Base-by-base conservation (phyloP, 2,888 invertebrate genomes). In the Ectropis crepuscularia region DNA sequence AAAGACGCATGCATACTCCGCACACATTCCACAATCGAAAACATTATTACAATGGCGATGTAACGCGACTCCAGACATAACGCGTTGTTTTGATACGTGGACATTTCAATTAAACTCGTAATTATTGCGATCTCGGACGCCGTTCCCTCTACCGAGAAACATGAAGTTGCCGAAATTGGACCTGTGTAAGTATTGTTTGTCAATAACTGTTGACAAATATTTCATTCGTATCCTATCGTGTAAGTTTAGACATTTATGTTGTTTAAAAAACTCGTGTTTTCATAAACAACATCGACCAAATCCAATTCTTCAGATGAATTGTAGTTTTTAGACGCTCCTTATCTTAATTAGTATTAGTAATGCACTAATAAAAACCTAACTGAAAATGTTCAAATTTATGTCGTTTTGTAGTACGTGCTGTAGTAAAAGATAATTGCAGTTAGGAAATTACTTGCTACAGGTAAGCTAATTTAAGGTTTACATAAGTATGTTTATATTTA, bases 81-180 rank as follows among this genome's bases (percentile, higher is more conserved):
- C 72, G 63, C 66, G 74, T 79, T 81, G 77, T 77, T 78, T 76
- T 77, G 76, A 76, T 72, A 74, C 72, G 68, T 48, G 57, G 60
- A 51, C 69, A 63, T 16, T 28, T 36, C 60, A 43, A 12, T 70
- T 70, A 71, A 73, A 73, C 74, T 72, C 72, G 67, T 41, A 74
- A 73, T 74, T 70, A 58, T 55, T 55, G 47, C 47, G 37, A 28
- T 28, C 53, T 65, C 57, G 62, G 49, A 62, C 58, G 65, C 38
- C 51, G 8, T 51, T 49, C 16, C 63, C 49, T 50, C 62, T 67
- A 65, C 53, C 62, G 63, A 73, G 73, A 79, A 83, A 79, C 65
- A 90, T 90, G 89, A 89, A 86, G 78, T 78, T 88, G 74, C 86
- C 85, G 79, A 88, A 86, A 83, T 82, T 88, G 75, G 88, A 89